phyloP scores from a whole-genome alignment of 2,113 vertebrate species.

The Arenaria interpres region DNA sequence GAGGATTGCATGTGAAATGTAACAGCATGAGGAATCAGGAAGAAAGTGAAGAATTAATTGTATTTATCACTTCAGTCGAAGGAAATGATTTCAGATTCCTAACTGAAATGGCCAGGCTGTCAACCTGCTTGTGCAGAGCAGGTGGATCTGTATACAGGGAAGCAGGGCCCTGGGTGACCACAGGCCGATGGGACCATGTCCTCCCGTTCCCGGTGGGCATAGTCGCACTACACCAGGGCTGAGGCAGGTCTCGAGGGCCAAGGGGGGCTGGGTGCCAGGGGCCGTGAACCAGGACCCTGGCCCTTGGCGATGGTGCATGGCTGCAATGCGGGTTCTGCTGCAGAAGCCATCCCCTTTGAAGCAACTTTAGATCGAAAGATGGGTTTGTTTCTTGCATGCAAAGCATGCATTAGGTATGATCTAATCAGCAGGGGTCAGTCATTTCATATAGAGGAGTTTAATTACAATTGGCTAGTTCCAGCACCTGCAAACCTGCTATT shows the following conservation, averaged over 20 bases:
- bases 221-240: rapidly evolving
- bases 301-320: rapidly evolving
- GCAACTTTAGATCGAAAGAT: not conserved
- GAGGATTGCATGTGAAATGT: not conserved
- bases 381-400: not conserved
- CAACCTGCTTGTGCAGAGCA: not conserved
- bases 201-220: not conserved
- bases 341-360: not conserved
- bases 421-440: not conserved
- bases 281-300: not conserved
- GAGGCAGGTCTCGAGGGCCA: not conserved
- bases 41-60: not conserved
- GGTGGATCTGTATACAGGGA: rapidly evolving
- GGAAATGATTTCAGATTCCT: not conserved
- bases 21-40: not conserved
- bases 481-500: not conserved
- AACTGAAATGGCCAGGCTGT: not conserved
- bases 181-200: rapidly evolving
- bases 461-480: not conserved
- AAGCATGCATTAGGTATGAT: not conserved
- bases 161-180: rapidly evolving
- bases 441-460: not conserved
- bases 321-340: not conserved
- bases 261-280: too few relatives aligned
- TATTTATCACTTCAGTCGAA: not conserved